Conservation (phyloP, 2,888 invertebrate genomes). For the Calliphora vomitoria region DNA sequence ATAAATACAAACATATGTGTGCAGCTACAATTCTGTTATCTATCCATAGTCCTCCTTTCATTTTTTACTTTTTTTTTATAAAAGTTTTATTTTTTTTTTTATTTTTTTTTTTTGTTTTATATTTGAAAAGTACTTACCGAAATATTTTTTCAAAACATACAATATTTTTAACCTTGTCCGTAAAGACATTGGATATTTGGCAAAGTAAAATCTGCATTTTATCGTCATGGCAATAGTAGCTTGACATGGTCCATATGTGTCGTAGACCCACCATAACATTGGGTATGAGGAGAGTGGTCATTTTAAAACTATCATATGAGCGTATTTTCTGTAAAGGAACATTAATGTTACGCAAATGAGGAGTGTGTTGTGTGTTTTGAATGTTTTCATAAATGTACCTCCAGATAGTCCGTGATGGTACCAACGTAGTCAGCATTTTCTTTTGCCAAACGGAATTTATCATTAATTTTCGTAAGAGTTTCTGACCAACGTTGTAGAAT, state of each 20-base stretch:
- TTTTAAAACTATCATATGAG: conserved; percentile 89
- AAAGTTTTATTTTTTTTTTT: neutral
- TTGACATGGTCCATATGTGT: conserved; percentile 96
- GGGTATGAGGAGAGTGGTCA: conserved; percentile 90
- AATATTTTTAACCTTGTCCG: conserved; percentile 90
- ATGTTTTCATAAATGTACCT: conserved; percentile 81
- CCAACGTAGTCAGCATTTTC: conserved; percentile 84
- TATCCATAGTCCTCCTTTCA: neutral
- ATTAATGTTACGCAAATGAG: neutral
- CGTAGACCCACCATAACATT: conserved; percentile 93
- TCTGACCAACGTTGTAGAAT: conserved; percentile 79
- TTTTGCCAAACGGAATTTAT: conserved; percentile 81
- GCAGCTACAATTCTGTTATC: conserved; percentile 1
- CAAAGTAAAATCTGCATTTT: conserved; percentile 93
- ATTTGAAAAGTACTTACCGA: conserved; percentile 86
- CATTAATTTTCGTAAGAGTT: conserved; percentile 76
- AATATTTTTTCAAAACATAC: conserved; percentile 91
- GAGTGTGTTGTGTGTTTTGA: conserved; percentile 25
- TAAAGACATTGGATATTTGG: conserved; percentile 93
- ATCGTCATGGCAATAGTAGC: conserved; percentile 93
- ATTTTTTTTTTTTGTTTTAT: neutral
- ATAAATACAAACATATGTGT: neutral
- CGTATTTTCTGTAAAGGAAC: conserved; percentile 87
- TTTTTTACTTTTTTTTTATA: neutral
- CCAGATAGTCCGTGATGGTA: conserved; percentile 84